Conservation (phyloP, 2,113 vertebrate species). For the Serranochromis macrocephalus region DNA sequence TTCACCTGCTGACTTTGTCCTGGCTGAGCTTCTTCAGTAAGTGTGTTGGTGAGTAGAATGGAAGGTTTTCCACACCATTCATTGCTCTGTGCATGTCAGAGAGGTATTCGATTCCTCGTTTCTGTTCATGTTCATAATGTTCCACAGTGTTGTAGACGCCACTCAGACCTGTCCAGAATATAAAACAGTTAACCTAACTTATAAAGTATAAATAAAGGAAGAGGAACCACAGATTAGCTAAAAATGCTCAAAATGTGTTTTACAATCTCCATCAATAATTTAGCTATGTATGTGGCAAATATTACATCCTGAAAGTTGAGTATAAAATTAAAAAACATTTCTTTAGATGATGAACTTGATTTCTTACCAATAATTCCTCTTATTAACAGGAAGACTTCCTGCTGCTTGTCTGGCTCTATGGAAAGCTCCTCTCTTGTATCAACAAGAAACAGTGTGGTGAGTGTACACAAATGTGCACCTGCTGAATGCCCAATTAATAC, state of each 20-base stretch:
- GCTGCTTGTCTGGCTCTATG: constrained; percentile 49
- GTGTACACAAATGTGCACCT: constrained; percentile 66
- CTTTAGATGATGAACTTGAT: not conserved
- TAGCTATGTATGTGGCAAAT: not conserved
- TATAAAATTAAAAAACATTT: not conserved
- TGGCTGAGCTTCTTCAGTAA: constrained; percentile 38
- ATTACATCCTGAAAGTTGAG: not conserved
- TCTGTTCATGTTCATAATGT: constrained; percentile 70
- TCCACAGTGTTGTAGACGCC: constrained; percentile 70
- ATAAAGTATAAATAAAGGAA: not conserved
- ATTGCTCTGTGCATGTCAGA: constrained; percentile 70
- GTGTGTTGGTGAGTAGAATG: constrained; percentile 64
- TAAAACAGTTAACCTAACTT: not conserved
- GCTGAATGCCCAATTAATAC: constrained; percentile 71
- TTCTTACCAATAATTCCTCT: constrained; percentile 65
- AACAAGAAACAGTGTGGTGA: constrained; percentile 64
- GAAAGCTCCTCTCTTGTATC: constrained; percentile 57
- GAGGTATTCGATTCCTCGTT: constrained; percentile 52
- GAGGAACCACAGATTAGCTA: not conserved
- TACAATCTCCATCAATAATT: not conserved
- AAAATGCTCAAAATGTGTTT: not conserved
- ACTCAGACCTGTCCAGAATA: constrained; percentile 56
- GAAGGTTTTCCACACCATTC: constrained; percentile 65
- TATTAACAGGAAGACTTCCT: constrained; percentile 30
- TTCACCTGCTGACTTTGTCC: constrained; percentile 58